Evolutionary conservation across 2,797 vertebrate genomes (phyloP).

Genomic region (Cynodonichthys magdalenae): DNA sequence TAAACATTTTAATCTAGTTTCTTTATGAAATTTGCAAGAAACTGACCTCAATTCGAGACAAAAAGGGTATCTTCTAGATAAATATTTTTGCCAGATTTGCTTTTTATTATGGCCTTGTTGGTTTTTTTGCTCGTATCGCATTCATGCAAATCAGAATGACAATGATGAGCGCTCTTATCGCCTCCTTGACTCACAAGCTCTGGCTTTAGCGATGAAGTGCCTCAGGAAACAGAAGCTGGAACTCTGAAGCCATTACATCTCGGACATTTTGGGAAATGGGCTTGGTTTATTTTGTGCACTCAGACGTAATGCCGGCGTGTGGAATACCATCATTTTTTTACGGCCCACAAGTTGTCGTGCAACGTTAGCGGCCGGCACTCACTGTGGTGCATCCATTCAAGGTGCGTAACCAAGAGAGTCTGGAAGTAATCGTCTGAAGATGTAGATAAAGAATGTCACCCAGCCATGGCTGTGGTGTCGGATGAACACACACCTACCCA

Average conservation of each 20-base stretch:
- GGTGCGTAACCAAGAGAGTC: constrained; percentile 30
- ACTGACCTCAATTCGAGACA: constrained; percentile 9
- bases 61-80: constrained; percentile 4
- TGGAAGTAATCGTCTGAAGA: constrained; percentile 35
- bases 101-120: background rate
- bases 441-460: constrained; percentile 54
- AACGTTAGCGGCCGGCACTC: background rate
- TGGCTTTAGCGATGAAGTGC: constrained; percentile 15
- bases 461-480: constrained; percentile 31
- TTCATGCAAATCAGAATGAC: constrained; percentile 12
- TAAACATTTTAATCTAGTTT: constrained; percentile 26
- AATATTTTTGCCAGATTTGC: background rate
- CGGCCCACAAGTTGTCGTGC: constrained; percentile 12
- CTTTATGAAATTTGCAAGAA: constrained; percentile 14
- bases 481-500: constrained; percentile 2
- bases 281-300: constrained; percentile 24
- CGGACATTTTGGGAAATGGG: constrained; percentile 16
- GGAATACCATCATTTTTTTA: constrained; percentile 13
- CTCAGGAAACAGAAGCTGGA: constrained; percentile 11
- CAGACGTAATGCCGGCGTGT: background rate
- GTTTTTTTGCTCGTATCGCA: constrained; percentile 1
- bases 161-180: constrained; percentile 10
- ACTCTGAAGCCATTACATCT: constrained; percentile 4
- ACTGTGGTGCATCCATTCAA: constrained; percentile 28
- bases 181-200: background rate